These are phyloP conservation scores for Drosophila prostipennis DNA, from an alignment of 2,888 invertebrate species.

Conservation along the genomic window DNA sequence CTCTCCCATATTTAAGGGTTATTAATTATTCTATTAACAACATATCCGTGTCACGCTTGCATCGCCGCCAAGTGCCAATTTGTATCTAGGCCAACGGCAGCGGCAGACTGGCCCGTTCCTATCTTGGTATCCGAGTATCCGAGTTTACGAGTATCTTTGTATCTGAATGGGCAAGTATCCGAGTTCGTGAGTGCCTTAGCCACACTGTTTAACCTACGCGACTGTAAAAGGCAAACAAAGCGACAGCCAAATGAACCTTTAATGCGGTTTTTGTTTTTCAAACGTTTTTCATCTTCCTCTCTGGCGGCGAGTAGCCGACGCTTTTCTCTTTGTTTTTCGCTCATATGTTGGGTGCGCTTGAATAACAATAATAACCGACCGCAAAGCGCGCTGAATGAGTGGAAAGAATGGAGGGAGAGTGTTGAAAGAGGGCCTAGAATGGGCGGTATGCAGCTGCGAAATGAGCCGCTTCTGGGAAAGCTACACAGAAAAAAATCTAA, in stretches of 20 bases:
- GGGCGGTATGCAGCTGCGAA: constrained; percentile 60
- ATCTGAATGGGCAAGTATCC: constrained; percentile 27
- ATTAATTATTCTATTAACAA: neutral
- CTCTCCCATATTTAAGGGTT: too few relatives aligned
- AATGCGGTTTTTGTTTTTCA: constrained; percentile 66
- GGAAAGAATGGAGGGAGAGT: constrained; percentile 41
- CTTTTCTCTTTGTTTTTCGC: constrained; percentile 40
- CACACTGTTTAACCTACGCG: constrained; percentile 73
- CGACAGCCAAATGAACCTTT: constrained; percentile 76
- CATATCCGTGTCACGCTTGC: constrained; percentile 27
- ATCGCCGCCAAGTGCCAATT: constrained; percentile 54
- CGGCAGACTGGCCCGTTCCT: constrained; percentile 18
- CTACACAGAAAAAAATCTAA: constrained; percentile 1
- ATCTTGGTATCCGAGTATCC: constrained; percentile 10
- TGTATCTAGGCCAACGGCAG: constrained; percentile 69
- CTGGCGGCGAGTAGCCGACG: constrained; percentile 20
- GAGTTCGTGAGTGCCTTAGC: constrained; percentile 55
- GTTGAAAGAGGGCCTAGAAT: constrained; percentile 52
- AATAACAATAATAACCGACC: constrained; percentile 52
- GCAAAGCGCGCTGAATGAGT: constrained; percentile 46
- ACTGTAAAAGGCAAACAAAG: constrained; percentile 69
- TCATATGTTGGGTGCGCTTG: constrained; percentile 55
- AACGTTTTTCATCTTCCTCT: constrained; percentile 44
- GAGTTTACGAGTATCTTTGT: constrained; percentile 12
- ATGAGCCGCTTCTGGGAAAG: constrained; percentile 33